Evolutionary conservation across 35 echinoderm and acorn worm species (phyloP).

Genomic region (Ophiothrix spiculata): DNA sequence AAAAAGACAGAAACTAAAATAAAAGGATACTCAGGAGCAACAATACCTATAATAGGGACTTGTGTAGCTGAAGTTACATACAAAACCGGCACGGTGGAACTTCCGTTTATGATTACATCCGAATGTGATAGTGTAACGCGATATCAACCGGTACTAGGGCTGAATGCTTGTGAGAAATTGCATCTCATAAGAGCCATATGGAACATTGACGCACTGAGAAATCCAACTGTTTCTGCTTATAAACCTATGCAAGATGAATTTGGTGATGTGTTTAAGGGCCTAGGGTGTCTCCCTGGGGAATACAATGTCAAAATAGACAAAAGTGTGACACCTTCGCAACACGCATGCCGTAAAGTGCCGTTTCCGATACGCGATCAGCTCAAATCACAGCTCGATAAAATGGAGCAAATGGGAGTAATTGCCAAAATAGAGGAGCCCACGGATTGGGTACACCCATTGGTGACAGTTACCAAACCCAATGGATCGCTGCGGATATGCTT

Average conservation of each 20-base stretch:
- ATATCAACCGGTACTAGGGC: no score
- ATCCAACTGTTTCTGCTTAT: background rate
- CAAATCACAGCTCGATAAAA: conserved; percentile 28
- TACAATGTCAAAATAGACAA: no score
- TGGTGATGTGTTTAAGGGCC: conserved; percentile 43
- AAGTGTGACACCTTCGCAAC: background rate
- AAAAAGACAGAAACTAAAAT: conserved; percentile 25
- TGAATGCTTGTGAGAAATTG: no score
- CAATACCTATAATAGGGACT: no score
- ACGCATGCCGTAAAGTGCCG: conserved; percentile 51
- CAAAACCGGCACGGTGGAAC: background rate
- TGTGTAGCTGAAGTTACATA: background rate
- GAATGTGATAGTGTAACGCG: background rate
- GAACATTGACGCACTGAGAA: conserved; percentile 5
- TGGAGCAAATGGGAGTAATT: conserved; percentile 29
- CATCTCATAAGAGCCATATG: no score
- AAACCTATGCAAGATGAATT: conserved; percentile 4
- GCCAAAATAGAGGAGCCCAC: conserved; percentile 34
- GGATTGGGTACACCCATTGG: conserved; percentile 57
- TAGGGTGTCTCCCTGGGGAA: conserved; percentile 44
- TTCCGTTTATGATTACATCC: background rate
- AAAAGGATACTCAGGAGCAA: conserved; percentile 24
- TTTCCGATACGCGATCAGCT: conserved; percentile 34
- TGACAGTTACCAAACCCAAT: conserved; percentile 38
- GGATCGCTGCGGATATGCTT: conserved; percentile 33